These are phyloP conservation scores for Chaetura pelagica DNA, from an alignment of 2,113 vertebrate genomes.

Conservation along the genomic window DNA sequence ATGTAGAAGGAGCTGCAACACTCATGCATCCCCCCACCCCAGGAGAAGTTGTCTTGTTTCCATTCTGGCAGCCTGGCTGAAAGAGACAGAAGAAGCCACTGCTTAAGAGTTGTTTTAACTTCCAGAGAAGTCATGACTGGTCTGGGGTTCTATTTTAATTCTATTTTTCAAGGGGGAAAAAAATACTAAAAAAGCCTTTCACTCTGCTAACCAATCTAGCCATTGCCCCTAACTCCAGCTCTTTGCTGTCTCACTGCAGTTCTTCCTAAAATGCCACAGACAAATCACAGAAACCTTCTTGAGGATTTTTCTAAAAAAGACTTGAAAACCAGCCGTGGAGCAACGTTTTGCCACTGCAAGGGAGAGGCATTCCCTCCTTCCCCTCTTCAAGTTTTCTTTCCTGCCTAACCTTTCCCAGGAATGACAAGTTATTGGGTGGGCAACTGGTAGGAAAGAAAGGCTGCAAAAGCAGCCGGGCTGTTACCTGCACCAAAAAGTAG, in stretches of 20 bases:
- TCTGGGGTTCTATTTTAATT: neutral
- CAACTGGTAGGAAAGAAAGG: neutral
- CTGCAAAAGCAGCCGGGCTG: neutral
- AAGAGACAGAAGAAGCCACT: neutral
- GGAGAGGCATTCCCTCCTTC: neutral
- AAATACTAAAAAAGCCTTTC: neutral
- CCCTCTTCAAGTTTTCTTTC: neutral
- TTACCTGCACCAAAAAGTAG: neutral
- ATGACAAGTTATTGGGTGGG: neutral
- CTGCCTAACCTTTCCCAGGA: neutral
- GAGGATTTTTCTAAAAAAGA: neutral
- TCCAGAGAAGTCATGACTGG: slow-evolving; percentile 27
- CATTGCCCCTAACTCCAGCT: neutral
- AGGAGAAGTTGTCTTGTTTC: neutral
- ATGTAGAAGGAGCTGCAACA: neutral
- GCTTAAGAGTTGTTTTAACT: neutral
- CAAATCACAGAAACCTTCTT: neutral
- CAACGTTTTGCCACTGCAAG: neutral
- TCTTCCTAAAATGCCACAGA: neutral
- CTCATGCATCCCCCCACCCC: neutral
- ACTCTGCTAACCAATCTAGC: neutral
- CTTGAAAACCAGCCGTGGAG: neutral
- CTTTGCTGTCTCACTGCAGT: neutral
- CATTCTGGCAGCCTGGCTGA: slow-evolving; percentile 4
- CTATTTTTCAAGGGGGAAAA: neutral